phyloP scores from a whole-genome alignment of 2,888 invertebrate species.

The Eulithis testata region DNA sequence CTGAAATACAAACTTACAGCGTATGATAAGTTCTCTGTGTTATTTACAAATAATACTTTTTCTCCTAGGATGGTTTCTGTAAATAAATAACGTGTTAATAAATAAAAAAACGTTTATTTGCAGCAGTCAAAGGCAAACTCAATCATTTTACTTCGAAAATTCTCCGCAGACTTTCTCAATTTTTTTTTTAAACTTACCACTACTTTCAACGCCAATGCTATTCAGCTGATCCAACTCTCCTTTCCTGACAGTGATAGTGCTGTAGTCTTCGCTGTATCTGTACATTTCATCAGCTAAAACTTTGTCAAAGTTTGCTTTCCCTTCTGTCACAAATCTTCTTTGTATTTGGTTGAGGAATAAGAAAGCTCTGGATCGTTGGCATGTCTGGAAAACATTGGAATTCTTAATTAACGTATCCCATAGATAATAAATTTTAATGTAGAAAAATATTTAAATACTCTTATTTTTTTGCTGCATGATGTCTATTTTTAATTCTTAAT shows the following conservation, averaged over 20 bases:
- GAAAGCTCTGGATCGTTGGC: conserved; percentile 95
- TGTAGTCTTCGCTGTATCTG: conserved; percentile 93
- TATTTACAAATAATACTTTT: conserved; percentile 66
- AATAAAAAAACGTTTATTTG: too few species aligned
- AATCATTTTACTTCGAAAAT: too few species aligned
- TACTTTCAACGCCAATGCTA: conserved; percentile 96
- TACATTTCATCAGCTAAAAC: conserved; percentile 94
- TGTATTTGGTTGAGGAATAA: conserved; percentile 95
- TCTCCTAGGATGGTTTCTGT: conserved; percentile 73
- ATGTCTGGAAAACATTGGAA: conserved; percentile 86
- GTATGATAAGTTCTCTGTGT: conserved; percentile 63
- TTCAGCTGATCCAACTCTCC: conserved; percentile 96
- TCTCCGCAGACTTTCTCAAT: too few species aligned
- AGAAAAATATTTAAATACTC: too few species aligned
- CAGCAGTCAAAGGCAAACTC: too few species aligned
- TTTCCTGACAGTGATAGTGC: conserved; percentile 91
- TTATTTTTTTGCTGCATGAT: too few species aligned
- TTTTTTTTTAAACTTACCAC: conserved; percentile 84
- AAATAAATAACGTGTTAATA: conserved; percentile 28
- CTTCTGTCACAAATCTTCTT: conserved; percentile 90
- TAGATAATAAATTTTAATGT: too few species aligned
- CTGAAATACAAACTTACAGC: conserved; percentile 56
- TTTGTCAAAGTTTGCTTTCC: conserved; percentile 92
- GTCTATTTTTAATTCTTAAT: too few species aligned
- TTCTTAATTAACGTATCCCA: not conserved